A percentile compares a stretch with the other conserved stretches of the same genome.
Conservation (phyloP, 1,140 invertebrate genomes). For the Caligus rogercresseyi region DNA sequence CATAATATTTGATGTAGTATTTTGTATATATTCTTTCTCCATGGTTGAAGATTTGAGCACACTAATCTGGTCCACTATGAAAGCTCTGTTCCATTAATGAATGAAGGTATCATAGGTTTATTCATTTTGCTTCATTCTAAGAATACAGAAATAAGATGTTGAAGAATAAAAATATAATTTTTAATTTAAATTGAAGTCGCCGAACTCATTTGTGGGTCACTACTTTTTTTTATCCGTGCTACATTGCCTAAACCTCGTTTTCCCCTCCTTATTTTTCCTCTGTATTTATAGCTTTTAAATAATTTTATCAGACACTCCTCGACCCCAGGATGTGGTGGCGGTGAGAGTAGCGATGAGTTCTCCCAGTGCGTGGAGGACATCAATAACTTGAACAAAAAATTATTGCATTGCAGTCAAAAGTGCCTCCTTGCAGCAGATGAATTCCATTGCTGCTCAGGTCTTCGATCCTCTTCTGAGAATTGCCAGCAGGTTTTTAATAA, state of each 20-base stretch:
- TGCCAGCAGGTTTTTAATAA: neutral
- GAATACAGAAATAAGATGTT: no score
- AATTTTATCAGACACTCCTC: neutral
- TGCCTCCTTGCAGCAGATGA: neutral
- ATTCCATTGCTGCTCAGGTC: neutral
- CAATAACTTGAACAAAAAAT: neutral
- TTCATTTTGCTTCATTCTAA: no score
- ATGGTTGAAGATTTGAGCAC: no score
- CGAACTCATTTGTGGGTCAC: no score
- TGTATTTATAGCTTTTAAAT: neutral
- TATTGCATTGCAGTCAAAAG: neutral
- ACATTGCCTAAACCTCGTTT: neutral
- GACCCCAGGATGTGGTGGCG: neutral
- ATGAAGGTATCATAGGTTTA: no score
- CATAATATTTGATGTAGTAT: no score
- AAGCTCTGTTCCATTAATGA: no score
- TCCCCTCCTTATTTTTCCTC: neutral
- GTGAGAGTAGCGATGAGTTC: no score
- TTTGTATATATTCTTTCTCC: no score
- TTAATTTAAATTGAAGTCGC: no score
- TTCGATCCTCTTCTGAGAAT: neutral
- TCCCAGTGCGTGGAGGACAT: slow-evolving; percentile 1
- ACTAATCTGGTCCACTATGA: no score
- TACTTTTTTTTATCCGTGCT: neutral
- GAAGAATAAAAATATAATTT: no score